A percentile compares a stretch with the other conserved stretches of the same genome.
These are phyloP conservation scores for Neostethus bicornis DNA, from an alignment of 2,797 vertebrate genomes.

Conservation along the genomic window DNA sequence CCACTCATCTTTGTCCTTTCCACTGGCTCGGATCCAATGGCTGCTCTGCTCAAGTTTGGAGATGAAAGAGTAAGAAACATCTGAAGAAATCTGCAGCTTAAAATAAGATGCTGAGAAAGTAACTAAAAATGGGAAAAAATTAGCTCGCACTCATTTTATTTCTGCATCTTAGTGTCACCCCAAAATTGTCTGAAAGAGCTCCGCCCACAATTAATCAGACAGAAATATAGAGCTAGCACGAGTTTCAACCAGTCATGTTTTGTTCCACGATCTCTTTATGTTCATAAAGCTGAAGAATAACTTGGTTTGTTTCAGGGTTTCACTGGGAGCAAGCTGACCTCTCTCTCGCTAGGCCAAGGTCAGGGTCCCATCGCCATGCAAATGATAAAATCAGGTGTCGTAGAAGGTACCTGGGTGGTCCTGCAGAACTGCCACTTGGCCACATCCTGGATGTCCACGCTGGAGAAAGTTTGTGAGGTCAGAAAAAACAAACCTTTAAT, in stretches of 20 bases:
- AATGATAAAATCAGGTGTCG: constrained; percentile 85
- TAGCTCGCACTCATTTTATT: no score
- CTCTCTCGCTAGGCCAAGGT: constrained; percentile 91
- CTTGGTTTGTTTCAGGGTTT: constrained; percentile 81
- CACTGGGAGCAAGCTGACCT: constrained; percentile 84
- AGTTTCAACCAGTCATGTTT: no score
- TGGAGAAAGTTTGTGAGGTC: constrained; percentile 92
- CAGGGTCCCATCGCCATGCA: constrained; percentile 91
- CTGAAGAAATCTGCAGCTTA: constrained; percentile 26
- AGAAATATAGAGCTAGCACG: no score
- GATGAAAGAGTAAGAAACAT: constrained; percentile 91
- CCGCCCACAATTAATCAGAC: no score
- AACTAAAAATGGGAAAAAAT: no score
- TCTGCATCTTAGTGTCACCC: no score
- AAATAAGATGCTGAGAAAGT: constrained; percentile 43
- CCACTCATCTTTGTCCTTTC: constrained; percentile 88
- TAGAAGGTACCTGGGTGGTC: constrained; percentile 90
- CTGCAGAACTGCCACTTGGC: constrained; percentile 93
- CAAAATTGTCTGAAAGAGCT: no score
- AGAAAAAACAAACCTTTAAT: constrained; percentile 21
- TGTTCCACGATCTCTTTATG: no score
- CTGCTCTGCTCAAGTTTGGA: constrained; percentile 87
- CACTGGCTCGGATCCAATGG: constrained; percentile 89
- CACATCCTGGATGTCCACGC: constrained; percentile 91
- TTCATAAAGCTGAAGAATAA: no score